Evolutionary conservation across 1,140 invertebrate species (phyloP).

Genomic region (Neoseiulus cucumeris): DNA sequence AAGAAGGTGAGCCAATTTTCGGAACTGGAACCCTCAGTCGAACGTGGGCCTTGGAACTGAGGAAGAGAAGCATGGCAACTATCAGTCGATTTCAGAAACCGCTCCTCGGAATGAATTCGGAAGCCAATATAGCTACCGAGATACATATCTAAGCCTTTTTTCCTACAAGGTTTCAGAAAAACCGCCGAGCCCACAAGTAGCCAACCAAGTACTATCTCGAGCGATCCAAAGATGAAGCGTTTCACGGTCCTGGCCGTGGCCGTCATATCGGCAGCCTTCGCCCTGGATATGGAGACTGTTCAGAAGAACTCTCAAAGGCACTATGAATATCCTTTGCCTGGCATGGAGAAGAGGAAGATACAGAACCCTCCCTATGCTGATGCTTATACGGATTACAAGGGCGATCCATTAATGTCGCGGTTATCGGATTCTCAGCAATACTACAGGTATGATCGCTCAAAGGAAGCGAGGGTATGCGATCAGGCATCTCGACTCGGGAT

Average conservation of each 20-base stretch:
- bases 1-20: no score
- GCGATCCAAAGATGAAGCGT: background rate
- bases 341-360: background rate
- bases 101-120: no score
- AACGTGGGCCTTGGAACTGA: no score
- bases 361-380: background rate
- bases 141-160: no score
- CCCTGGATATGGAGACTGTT: background rate
- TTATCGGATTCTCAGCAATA: background rate
- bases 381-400: background rate
- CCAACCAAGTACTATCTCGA: no score
- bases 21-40: no score
- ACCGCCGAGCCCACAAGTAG: no score
- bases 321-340: background rate
- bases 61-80: no score
- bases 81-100: no score
- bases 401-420: background rate
- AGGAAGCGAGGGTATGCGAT: background rate
- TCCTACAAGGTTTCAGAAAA: no score
- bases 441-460: background rate
- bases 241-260: background rate
- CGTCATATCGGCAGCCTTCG: background rate
- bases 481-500: background rate
- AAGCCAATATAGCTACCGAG: no score
- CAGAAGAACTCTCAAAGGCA: background rate